Evolutionary conservation across 2,113 vertebrate genomes (phyloP).

Genomic region (Oreochromis aureus): DNA sequence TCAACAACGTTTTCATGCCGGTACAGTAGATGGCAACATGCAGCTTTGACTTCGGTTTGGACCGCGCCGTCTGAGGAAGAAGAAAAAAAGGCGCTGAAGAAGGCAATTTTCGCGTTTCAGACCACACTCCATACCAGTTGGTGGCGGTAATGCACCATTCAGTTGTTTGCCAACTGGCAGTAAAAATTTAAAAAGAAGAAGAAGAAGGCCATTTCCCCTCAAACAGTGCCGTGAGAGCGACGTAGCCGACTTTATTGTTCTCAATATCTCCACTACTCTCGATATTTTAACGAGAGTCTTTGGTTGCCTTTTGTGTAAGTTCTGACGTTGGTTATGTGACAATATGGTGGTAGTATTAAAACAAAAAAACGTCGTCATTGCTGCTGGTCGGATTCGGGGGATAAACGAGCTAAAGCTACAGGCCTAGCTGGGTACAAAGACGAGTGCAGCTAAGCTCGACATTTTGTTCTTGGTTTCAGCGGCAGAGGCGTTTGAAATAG

Average conservation of each 20-base stretch:
- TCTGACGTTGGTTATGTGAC: not conserved
- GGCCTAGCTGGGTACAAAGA: not conserved
- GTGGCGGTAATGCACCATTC: not conserved
- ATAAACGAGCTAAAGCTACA: not conserved
- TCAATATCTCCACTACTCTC: not conserved
- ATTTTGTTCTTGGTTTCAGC: not conserved
- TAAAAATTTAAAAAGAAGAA: not conserved
- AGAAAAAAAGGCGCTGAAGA: not conserved
- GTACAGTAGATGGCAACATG: not conserved
- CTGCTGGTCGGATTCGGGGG: not conserved
- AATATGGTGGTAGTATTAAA: not conserved
- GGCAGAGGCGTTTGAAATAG: too few relatives aligned
- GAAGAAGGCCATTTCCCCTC: not conserved
- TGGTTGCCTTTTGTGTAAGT: conserved; percentile 51
- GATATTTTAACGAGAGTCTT: not conserved
- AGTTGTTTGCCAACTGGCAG: not conserved
- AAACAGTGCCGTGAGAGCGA: not conserved
- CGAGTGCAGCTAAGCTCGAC: not conserved
- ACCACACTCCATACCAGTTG: not conserved
- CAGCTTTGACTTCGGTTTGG: not conserved
- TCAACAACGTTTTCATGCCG: not conserved
- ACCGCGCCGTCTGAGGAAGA: not conserved
- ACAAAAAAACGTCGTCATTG: not conserved
- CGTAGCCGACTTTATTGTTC: not conserved
- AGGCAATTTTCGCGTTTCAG: not conserved